Base-by-base conservation (phyloP, 2,797 vertebrate species). In the Scleropages formosus region DNA sequence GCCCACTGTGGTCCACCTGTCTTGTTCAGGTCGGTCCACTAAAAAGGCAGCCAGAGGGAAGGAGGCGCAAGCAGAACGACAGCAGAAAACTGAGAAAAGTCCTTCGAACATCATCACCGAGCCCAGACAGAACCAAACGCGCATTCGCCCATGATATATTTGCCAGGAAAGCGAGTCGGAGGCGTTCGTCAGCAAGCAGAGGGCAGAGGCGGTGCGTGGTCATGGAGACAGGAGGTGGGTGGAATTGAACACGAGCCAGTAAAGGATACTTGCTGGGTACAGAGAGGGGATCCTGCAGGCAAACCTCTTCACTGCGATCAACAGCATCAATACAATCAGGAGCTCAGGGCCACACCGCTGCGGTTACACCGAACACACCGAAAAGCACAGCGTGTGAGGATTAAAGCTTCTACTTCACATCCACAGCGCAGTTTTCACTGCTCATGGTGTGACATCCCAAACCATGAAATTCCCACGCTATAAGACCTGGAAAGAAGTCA, bases 241-340 rank as follows among this genome's bases (percentile, higher is more conserved):
- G 74, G 75, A 77, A 78, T 79, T 61, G 47, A 76, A 78, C 74
- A 70, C 75, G 77, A 77, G 73, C 61, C 56, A 12, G 49, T n/a
- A 77, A 59, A 59, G 61, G 26, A 74, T 22, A 53, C 60, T 75
- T 62, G 72, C 60, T 13, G n/a, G 56, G 15, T 24, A 24, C 44
- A 27, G 39, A 62, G 73, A 56, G 13, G 22, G 58, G 26, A 39
- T 73, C 51, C 9, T 60, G 72, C 13, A 53, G 51, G 60, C 26
- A 13, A 46, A 9, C 4, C 8, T 8, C 63, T 51, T 66, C 18
- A 66, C 24, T 26, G 26, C 13, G 8, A 64, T 1, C 53, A 0
- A 11, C 4, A n/a, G 0, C 44, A 46, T 66, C 44, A 46, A 44
- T 68, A 22, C 46, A 22, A 22, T 49, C 66, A 22, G 31, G 39